Percentiles rank a stretch among this genome's conserved stretches.
phyloP scores from a whole-genome alignment of 2,888 invertebrate genomes.

The Drepana falcataria region DNA sequence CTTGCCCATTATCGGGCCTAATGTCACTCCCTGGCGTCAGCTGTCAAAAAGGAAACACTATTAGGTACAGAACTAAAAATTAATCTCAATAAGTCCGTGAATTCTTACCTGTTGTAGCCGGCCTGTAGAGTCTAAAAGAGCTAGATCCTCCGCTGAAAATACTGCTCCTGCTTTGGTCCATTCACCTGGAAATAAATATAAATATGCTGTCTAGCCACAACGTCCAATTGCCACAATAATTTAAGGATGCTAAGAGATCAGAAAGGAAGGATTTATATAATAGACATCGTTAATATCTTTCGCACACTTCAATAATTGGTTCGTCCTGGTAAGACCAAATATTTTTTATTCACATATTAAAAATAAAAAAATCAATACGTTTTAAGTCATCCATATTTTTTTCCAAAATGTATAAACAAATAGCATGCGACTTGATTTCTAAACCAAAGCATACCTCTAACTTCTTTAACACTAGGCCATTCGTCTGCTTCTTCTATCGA shows the following conservation, averaged over 20 bases:
- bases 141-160: constrained; percentile 71
- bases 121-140: constrained; percentile 63
- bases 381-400: too few relatives aligned
- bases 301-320: too few relatives aligned
- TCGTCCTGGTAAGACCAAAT: too few relatives aligned
- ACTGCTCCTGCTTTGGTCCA: constrained; percentile 70
- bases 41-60: constrained; percentile 33
- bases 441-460: constrained; percentile 44
- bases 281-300: too few relatives aligned
- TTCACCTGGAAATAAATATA: constrained; percentile 40
- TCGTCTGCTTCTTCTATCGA: constrained; percentile 58
- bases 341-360: too few relatives aligned
- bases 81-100: neutral
- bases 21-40: constrained; percentile 55
- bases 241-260: too few relatives aligned
- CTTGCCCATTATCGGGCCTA: constrained; percentile 49
- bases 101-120: constrained; percentile 50
- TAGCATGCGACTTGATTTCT: too few relatives aligned
- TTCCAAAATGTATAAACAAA: too few relatives aligned
- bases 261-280: too few relatives aligned
- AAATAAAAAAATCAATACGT: too few relatives aligned
- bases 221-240: too few relatives aligned
- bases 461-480: constrained; percentile 71
- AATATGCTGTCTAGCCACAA: too few relatives aligned
- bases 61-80: neutral